A percentile compares a stretch with the other conserved stretches of the same genome.
phyloP scores from a whole-genome alignment of 2,888 invertebrate species.

The Polydrusus cervinus region DNA sequence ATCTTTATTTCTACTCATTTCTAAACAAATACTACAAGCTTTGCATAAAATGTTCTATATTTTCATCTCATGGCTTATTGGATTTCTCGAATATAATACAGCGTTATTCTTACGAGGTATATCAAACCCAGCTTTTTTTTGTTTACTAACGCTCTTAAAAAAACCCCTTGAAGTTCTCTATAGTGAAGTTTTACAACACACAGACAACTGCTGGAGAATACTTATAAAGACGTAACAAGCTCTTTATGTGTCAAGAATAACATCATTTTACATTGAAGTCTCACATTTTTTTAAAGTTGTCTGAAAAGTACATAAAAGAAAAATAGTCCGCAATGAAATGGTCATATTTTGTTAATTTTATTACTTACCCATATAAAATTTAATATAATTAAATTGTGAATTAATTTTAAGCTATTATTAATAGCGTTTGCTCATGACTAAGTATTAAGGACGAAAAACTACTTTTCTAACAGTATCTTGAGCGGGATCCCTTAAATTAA shows the following conservation, averaged over 20 bases:
- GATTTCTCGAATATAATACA: neutral
- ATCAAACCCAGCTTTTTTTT: conserved; percentile 9
- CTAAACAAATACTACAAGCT: no score
- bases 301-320: neutral
- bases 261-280: neutral
- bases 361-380: no score
- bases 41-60: no score
- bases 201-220: conserved; percentile 9
- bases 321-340: no score
- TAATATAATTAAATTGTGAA: no score
- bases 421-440: no score
- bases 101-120: neutral
- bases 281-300: neutral
- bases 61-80: neutral
- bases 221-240: conserved; percentile 11
- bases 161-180: conserved; percentile 8
- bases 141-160: conserved; percentile 2
- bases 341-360: no score
- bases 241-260: conserved; percentile 13
- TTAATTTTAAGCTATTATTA: no score
- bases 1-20: no score
- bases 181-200: conserved; percentile 7
- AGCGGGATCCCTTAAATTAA: no score
- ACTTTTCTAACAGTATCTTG: no score
- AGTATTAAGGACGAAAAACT: no score